Base-by-base conservation (phyloP, 2,797 vertebrate genomes). In the Parauchenoglanis punctatus region DNA sequence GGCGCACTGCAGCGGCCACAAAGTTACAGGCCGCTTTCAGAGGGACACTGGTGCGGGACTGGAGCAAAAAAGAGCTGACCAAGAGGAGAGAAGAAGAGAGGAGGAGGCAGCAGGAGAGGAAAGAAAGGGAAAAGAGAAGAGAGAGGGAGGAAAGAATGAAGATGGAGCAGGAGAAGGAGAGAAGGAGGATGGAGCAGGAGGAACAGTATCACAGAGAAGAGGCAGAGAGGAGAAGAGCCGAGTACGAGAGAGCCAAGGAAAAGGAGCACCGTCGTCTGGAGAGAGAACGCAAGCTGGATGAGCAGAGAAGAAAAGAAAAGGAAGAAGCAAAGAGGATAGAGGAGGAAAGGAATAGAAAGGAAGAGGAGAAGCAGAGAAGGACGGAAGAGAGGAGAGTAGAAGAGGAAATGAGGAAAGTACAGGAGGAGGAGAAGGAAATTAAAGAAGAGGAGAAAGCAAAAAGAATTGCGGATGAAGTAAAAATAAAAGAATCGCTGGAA, bases 11-110 rank as follows among this genome's bases (percentile, higher is more conserved):
- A 83, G 95, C 97, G 28, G 96, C 96, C 76, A 82, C 94, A 77
- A 95, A 90, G 93, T 95, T 97, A 81, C 96, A 97, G 92, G 91
- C 96, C 86, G 93, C 86, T 83, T 92, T 95, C 82, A 93, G 94
- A 92, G 93, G 94, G 83, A 93, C 93, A 76, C 59, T 93, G 83
- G 91, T 90, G 1, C 93, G 78, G 75, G 86, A 52, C 31, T 84
- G 90, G 88, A 84, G 63, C 56, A 85, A 77, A 49, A 76, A 67
- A 25, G 88, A 87, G 23, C 49, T 90, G 58, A 94, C 86, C 85
- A 93, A 93, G 83, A 91, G 86, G 72, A 93, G 92, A 87, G 93
- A 94, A 40, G 93, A 92, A 20, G 89, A 86, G 31, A 92, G 93
- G 90, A 94, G 86, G 56, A 92, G 91, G 18, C 89, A 89, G 85